phyloP scores from a whole-genome alignment of 2,113 vertebrate species.

The Nannobrachium achirus region DNA sequence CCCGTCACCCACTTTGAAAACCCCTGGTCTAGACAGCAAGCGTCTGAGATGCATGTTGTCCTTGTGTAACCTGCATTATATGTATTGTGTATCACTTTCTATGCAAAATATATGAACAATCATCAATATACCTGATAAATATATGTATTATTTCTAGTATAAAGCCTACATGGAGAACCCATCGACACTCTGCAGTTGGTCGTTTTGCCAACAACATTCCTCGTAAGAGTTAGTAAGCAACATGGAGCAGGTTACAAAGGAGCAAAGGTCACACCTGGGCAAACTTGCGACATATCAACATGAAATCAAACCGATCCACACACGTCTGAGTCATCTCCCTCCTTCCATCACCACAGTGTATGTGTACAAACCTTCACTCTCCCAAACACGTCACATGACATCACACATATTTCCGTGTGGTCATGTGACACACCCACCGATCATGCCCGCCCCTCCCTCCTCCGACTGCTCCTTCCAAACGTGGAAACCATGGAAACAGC shows the following conservation, averaged over 20 bases:
- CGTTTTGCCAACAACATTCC: too few species aligned
- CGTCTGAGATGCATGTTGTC: too few species aligned
- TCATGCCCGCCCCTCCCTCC: constrained; percentile 71
- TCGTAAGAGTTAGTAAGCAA: neutral
- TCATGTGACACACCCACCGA: constrained; percentile 84
- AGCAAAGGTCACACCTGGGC: constrained; percentile 61
- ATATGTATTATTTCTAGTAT: too few species aligned
- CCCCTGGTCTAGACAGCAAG: too few species aligned
- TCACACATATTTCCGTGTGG: constrained; percentile 80
- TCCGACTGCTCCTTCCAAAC: constrained; percentile 82
- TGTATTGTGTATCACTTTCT: too few species aligned
- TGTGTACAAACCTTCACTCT: constrained; percentile 75
- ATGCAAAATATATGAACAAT: too few species aligned
- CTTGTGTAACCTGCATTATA: too few species aligned
- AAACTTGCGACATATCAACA: constrained; percentile 11
- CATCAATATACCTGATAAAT: too few species aligned
- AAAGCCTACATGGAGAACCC: too few species aligned
- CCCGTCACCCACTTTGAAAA: too few species aligned
- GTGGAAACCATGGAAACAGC: constrained; percentile 91
- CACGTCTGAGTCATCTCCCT: constrained; percentile 40
- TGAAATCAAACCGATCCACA: constrained; percentile 6
- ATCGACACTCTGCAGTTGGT: too few species aligned
- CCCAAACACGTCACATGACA: constrained; percentile 83
- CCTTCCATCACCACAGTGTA: constrained; percentile 73
- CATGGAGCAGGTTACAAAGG: constrained; percentile 23